phyloP scores from a whole-genome alignment of 2,888 invertebrate species.

The Thecophora atra region DNA sequence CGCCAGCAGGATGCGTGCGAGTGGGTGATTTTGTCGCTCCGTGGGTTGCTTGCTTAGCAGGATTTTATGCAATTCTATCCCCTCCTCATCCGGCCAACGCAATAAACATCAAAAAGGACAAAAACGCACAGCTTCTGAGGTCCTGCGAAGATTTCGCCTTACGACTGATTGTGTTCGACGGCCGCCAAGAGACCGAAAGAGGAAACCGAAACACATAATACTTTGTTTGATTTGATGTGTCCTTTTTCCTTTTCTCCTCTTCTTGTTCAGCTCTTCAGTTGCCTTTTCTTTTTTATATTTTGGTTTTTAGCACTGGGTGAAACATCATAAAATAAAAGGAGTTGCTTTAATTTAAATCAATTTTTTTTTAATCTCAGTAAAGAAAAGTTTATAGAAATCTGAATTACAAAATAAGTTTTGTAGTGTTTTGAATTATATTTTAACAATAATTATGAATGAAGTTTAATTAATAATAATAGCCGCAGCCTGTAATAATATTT shows the following conservation, averaged over 20 bases:
- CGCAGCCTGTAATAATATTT: too few species aligned
- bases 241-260: background rate
- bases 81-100: background rate
- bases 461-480: too few species aligned
- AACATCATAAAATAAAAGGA: too few species aligned
- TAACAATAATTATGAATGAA: too few species aligned
- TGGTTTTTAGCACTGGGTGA: too few species aligned
- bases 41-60: background rate
- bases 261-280: background rate
- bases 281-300: background rate
- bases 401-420: too few species aligned
- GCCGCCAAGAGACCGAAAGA: background rate
- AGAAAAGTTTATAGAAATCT: too few species aligned
- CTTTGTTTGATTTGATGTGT: background rate
- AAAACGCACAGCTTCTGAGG: constrained; percentile 12
- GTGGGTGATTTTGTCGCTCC: background rate
- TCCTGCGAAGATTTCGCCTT: constrained; percentile 26
- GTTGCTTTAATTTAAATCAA: too few species aligned
- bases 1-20: background rate
- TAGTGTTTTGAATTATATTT: too few species aligned
- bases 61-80: background rate
- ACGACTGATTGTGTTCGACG: constrained; percentile 23
- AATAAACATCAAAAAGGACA: constrained; percentile 4
- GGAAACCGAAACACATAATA: background rate
- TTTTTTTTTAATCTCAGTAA: too few species aligned